Evolutionary conservation across 2,113 vertebrate genomes (phyloP), one percentile per base, ranked within the genome.

Genomic region (Upupa epops): DNA sequence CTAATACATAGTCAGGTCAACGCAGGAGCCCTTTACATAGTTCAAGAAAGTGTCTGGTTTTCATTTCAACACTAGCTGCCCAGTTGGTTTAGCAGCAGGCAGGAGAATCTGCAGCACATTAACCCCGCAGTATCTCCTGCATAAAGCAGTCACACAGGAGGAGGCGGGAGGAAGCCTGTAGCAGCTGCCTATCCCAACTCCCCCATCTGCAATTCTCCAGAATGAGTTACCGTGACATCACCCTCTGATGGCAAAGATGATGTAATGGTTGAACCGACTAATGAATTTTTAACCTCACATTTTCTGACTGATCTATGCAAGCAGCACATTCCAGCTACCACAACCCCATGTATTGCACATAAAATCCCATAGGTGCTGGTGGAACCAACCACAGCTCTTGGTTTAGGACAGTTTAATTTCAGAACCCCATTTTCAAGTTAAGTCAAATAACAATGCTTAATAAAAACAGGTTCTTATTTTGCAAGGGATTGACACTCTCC

Each of bases 391-490:
- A 4, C 59, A 25, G 71, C 19, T 81, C 42, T 20, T 32, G 20
- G 0, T 29, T 48, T 4, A 6, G 61, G 34, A 10, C 1, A 46
- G 7, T 17, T 40, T 29, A 6, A 59, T 5, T 55, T 17, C 72
- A 56, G 26, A 25, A 64, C 22, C 5, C 1, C 6, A 34, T 45
- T 9, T 6, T 17, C 3, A 36, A 73, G 13, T 36, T 12, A 26
- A 63, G 24, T 46, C 14, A 45, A 92, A 72, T 5, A 19, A 68
- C 10, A 20, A 66, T 48, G 26, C 32, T 55, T 8, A 1, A 0
- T 31, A 29, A 77, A 77, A 66, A 61, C 0, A 6, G 0, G 1
- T 4, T 17, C 6, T 58, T 16, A 1, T 34, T 69, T 49, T 6
- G 5, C 14, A 49, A 56, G 17, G 3, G 36, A 48, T 42, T 8